Percentiles rank a stretch among this genome's conserved stretches.
Conservation (phyloP, 1,140 invertebrate species). For the Ectropis grisescens region DNA sequence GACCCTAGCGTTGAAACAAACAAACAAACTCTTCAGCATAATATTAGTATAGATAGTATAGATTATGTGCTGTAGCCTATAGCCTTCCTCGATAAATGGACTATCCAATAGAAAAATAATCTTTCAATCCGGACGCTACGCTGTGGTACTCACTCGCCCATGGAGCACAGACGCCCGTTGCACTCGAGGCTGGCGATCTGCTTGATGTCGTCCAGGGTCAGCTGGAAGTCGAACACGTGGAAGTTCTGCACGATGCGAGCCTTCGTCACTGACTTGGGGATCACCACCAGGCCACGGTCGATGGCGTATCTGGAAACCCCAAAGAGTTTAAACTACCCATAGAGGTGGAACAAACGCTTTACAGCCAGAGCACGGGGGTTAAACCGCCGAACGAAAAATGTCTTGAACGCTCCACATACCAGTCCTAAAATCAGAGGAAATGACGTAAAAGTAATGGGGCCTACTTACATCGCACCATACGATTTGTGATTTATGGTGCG, state of each 20-base stretch:
- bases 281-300: slow-evolving; percentile 62
- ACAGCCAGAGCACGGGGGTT: too few relatives aligned
- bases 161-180: slow-evolving; percentile 44
- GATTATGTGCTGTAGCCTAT: neutral
- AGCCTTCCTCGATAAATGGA: neutral
- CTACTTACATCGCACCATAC: too few relatives aligned
- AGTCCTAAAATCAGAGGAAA: too few relatives aligned
- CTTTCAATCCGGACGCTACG: too few relatives aligned
- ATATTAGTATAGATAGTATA: neutral
- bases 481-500: too few relatives aligned
- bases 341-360: too few relatives aligned
- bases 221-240: slow-evolving; percentile 78
- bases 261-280: slow-evolving; percentile 75
- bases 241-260: slow-evolving; percentile 78
- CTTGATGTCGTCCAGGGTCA: slow-evolving; percentile 71
- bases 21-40: neutral
- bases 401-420: too few relatives aligned
- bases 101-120: too few relatives aligned
- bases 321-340: too few relatives aligned
- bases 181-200: slow-evolving; percentile 57
- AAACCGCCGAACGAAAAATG: too few relatives aligned
- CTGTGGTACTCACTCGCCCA: slow-evolving; percentile 37
- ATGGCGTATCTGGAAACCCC: slow-evolving; percentile 58
- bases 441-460: too few relatives aligned
- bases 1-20: too few relatives aligned